These are phyloP conservation scores for Trachemys scripta DNA, from an alignment of 2,113 vertebrate species.

Conservation along the genomic window DNA sequence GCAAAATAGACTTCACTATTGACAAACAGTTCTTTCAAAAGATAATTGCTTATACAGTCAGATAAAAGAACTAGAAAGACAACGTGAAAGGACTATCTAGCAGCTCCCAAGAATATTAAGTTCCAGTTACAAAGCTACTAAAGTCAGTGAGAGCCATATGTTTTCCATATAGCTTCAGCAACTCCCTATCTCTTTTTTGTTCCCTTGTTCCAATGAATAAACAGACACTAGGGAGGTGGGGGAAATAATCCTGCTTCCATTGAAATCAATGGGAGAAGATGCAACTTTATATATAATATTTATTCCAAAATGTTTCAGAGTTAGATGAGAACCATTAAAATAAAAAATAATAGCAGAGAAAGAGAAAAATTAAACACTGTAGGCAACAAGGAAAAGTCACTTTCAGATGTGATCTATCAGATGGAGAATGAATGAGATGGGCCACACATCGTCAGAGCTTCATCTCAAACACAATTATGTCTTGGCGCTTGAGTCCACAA, in stretches of 20 bases:
- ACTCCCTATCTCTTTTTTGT: neutral
- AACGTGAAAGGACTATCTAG: neutral
- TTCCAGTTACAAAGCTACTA: neutral
- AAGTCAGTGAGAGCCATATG: neutral
- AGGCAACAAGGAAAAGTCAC: neutral
- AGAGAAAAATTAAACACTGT: neutral
- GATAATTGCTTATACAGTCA: neutral
- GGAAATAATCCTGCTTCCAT: neutral
- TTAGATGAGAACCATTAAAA: neutral
- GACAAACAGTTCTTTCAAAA: constrained; percentile 5
- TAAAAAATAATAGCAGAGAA: neutral
- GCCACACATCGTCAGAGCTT: neutral
- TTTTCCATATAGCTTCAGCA: neutral
- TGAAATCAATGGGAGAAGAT: constrained; percentile 7
- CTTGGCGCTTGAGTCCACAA: neutral
- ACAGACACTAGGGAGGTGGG: neutral
- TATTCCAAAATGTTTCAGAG: neutral
- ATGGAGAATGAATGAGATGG: neutral
- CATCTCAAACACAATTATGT: neutral
- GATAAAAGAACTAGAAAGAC: constrained; percentile 13
- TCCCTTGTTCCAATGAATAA: constrained; percentile 5
- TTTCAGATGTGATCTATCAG: neutral
- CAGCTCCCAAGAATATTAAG: neutral
- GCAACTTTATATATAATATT: neutral
- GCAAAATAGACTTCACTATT: neutral